Evolutionary conservation across 2,113 vertebrate genomes (phyloP), one percentile per base, ranked within the genome.

Genomic region (Gorilla gorilla): DNA sequence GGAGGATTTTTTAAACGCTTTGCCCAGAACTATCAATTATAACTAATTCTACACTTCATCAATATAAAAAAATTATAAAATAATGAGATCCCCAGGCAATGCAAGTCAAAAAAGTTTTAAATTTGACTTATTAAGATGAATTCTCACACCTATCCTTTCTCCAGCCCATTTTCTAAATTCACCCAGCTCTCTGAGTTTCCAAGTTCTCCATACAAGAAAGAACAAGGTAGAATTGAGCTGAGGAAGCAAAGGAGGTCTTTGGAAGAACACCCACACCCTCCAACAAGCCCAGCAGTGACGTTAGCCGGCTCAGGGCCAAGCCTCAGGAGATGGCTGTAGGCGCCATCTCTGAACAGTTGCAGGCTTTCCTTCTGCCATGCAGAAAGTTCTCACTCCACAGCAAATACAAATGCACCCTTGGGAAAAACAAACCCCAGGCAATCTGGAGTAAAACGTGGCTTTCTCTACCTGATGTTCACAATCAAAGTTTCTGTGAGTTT

Each of bases 111-210:
- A 72, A 91, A 48, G 40, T 70, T 91, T 97, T 96, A 79, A 73
- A 55, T 92, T 92, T 95, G 72, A 93, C 82, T 81, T 95, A 35
- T 43, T 61, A 82, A 95, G 82, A 97, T 89, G n/a, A 93, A 95
- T 89, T 88, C 32, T 85, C 70, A 57, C 16, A 80, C 27, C 1
- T 55, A 50, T 72, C 50, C 43, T 92, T 86, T 89, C 48, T 73
- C 61, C 79, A 92, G 3, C 45, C 55, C 66, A 25, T 30, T 64
- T 87, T 43, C 86, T 78, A 82, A 70, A 27, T 13, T 40, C 40
- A 50, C 20, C 32, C 43, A n/a, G 61, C 52, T 61, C 66, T 61
- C 70, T 81, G 85, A 50, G 80, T 64, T 40, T 50, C 83, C 81
- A 43, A 52, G 20, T 61, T 82, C 50, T 86, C 50, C 40, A 48